Percentiles rank a stretch among this genome's conserved stretches.
phyloP scores from a whole-genome alignment of 2,113 vertebrate species.

The Prochilodus magdalenae region DNA sequence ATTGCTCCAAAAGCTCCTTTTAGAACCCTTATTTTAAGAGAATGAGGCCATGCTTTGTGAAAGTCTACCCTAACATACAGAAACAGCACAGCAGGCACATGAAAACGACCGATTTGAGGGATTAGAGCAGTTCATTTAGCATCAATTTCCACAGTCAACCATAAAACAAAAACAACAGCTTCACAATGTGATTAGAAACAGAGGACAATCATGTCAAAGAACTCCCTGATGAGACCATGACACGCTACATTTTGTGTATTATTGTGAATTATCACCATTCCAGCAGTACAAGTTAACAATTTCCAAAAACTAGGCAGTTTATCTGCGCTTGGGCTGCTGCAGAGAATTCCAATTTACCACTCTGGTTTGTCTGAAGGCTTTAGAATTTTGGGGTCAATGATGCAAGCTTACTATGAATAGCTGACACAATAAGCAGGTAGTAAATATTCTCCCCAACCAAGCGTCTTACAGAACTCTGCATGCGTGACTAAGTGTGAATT shows the following conservation, averaged over 20 bases:
- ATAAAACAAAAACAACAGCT: constrained; percentile 75
- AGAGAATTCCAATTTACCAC: not conserved
- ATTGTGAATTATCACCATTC: constrained; percentile 29
- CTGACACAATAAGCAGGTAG: not conserved
- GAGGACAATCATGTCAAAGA: constrained; percentile 67
- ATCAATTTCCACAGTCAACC: constrained; percentile 66
- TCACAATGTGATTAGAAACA: constrained; percentile 42
- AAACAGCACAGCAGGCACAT: constrained; percentile 72
- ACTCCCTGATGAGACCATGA: constrained; percentile 13
- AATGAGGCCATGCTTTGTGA: constrained; percentile 37
- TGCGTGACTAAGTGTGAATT: not conserved
- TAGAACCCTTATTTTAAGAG: constrained; percentile 32
- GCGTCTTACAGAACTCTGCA: not conserved
- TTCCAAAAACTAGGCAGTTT: constrained; percentile 5
- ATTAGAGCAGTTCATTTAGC: constrained; percentile 76
- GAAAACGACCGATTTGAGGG: constrained; percentile 76
- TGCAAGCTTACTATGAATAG: not conserved
- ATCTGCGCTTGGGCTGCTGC: not conserved
- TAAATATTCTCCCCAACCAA: not conserved
- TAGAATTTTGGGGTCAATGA: not conserved
- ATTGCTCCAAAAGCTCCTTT: too few relatives aligned
- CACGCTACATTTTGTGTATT: constrained; percentile 44
- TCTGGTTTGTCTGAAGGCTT: not conserved
- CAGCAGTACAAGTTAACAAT: constrained; percentile 23
- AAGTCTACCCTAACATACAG: constrained; percentile 48